Conservation (phyloP, 2,797 vertebrate species). For the Malurus leucopterus region DNA sequence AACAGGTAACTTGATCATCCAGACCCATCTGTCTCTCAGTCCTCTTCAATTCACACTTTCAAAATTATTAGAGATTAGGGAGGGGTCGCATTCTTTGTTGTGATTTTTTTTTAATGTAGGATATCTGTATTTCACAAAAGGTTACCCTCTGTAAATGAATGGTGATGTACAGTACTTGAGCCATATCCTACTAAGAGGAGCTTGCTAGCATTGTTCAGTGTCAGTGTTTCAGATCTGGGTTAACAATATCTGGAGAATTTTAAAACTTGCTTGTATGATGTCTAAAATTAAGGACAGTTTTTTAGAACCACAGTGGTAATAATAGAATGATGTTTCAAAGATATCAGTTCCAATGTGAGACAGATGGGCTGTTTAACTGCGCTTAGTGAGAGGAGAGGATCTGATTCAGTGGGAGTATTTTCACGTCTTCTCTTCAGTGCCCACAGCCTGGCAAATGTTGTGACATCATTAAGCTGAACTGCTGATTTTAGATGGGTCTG, state of each 20-base stretch:
- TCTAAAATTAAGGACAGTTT: slow-evolving; percentile 69
- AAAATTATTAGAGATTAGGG: slow-evolving; percentile 82
- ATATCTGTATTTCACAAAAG: slow-evolving; percentile 68
- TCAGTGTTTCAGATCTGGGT: slow-evolving; percentile 55
- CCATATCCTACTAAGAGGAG: slow-evolving; percentile 23
- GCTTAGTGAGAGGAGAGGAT: slow-evolving; percentile 73
- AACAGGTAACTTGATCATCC: slow-evolving; percentile 92
- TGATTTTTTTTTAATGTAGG: slow-evolving; percentile 54
- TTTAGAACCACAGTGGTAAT: slow-evolving; percentile 68
- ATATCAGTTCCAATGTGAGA: slow-evolving; percentile 73
- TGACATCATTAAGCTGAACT: slow-evolving; percentile 78
- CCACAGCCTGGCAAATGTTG: slow-evolving; percentile 78
- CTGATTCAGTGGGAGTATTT: slow-evolving; percentile 66
- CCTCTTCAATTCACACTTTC: slow-evolving; percentile 91
- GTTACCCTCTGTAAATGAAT: slow-evolving; percentile 57
- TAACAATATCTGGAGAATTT: slow-evolving; percentile 53
- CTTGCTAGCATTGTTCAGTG: slow-evolving; percentile 7
- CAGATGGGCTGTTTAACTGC: slow-evolving; percentile 83
- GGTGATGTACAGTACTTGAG: slow-evolving; percentile 17
- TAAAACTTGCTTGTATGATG: slow-evolving; percentile 60
- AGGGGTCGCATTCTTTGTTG: slow-evolving; percentile 75
- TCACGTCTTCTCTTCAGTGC: slow-evolving; percentile 72
- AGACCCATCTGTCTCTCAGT: slow-evolving; percentile 90
- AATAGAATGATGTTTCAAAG: slow-evolving; percentile 74
- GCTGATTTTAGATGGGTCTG: slow-evolving; percentile 74